Base-by-base conservation (phyloP, 2,888 invertebrate species). In the Helleia helle region DNA sequence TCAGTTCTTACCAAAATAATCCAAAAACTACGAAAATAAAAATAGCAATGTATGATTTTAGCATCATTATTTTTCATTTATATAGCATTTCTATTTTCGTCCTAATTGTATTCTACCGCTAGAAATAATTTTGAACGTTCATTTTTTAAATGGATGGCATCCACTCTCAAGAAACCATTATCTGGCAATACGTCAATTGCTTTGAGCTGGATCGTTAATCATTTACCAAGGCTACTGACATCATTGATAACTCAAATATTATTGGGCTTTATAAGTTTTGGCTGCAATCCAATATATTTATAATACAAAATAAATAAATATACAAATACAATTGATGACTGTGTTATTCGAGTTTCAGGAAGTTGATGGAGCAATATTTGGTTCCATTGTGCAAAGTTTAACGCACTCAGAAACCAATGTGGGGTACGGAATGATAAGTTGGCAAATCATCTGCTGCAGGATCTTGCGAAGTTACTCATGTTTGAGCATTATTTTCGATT, bases 231-330 rank as follows among this genome's bases (percentile, higher is more conserved):
- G 40, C 40, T 15, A 27, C 38, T 24, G 25, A 27, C 26, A 27
- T 38, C 15, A 31, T 40, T 40, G 31, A 40, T 40, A 40, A 31
- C 31, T 40, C 24, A 40, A 31, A 30, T 40, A 40, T 31, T 40
- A 40, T 40, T 40, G 31, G 25, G 30, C 40, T 40, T 40, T 40
- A 40, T 31, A 31, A 31, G 31, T 40, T 40, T 40, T 40, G 40
- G 40, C 40, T 22, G 25, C 40, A 40, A 31, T 26, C 40, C 40
- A 40, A 31, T 12, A 15, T 31, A 31, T 31, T 31, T 40, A 40
- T 39, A 39, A 15, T 31, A 34, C 22, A 34, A 40, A 40, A 31
- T 25, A 17, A 31, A 40, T 18, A 40, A 40, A 31, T 31, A 40
- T 40, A 40, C 26, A 31, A 40, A 15, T 8, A 34, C 34, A 34